phyloP scores from a whole-genome alignment of 2,797 vertebrate species.

The Rhadinocentrus ornatus region DNA sequence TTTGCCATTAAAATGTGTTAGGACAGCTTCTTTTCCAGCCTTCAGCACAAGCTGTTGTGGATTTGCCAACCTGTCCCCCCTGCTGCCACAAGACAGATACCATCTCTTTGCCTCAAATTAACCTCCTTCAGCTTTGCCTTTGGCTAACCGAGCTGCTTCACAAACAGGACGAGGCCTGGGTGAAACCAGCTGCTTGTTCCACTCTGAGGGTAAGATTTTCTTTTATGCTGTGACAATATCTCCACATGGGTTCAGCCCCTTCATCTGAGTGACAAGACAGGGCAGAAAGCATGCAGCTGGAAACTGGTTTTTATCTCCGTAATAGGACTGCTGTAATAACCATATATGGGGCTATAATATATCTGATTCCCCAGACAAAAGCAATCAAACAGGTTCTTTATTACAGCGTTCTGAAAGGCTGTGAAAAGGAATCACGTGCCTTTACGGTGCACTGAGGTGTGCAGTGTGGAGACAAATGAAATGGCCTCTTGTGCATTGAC shows the following conservation, averaged over 20 bases:
- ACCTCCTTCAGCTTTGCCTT: constrained; percentile 33
- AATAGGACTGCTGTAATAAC: constrained; percentile 29
- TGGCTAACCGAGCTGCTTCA: constrained; percentile 6
- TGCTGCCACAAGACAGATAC: constrained; percentile 14
- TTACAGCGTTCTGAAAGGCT: not conserved
- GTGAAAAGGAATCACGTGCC: not conserved
- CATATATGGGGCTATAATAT: constrained; percentile 2
- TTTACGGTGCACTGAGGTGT: not conserved
- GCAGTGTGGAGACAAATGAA: not conserved
- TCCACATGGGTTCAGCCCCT: constrained; percentile 9
- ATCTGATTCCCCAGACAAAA: constrained; percentile 10
- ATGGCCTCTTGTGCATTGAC: not conserved
- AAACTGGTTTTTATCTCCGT: constrained; percentile 1
- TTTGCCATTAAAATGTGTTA: constrained; percentile 43
- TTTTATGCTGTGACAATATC: constrained; percentile 9
- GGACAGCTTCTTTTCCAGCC: constrained; percentile 35
- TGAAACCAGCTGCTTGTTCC: constrained; percentile 11
- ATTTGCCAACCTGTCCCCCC: constrained; percentile 4
- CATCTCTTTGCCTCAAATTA: constrained; percentile 24
- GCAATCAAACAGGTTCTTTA: constrained; percentile 15
- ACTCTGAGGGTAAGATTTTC: constrained; percentile 20
- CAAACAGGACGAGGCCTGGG: not conserved
- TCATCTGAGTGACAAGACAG: constrained; percentile 24
- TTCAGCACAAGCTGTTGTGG: not conserved
- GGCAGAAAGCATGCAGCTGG: constrained; percentile 8